Evolutionary conservation across 2,113 vertebrate genomes (phyloP), one percentile per base, ranked within the genome.

Genomic region (Phrynosoma platyrhinos): DNA sequence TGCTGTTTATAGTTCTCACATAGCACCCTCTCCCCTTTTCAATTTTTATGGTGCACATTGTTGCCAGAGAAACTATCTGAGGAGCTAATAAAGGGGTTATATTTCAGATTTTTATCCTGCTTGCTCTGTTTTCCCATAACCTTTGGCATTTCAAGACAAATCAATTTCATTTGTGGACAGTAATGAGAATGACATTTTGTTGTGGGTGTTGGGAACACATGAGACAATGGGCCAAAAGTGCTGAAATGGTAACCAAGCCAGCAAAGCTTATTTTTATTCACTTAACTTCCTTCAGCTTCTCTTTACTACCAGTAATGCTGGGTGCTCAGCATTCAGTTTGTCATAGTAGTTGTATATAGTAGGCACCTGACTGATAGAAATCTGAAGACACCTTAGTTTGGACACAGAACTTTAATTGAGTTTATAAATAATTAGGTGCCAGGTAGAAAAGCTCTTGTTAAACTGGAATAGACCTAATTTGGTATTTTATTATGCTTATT

Each of bases 281-380:
- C 40, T 4, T 23, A 58, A 5, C 2, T 84, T 3, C 72, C 76
- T 79, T 87, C 79, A 40, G 69, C 87, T 52, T 77, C 25, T n/a
- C 74, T 47, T 78, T 10, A 52, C 1, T 78, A 55, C 12, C 40
- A 52, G 74, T 9, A 52, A 78, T 47, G 3, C 83, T 75, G 23
- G 25, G 16, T 47, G 20, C 55, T 71, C 80, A 90, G 58, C 0
- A 0, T 80, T 20, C 1, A 32, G 0, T 16, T 62, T 16, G 30
- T 32, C 64, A 25, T 76, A 40, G 36, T 84, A 86, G 71, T 90
- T 87, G 27, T 21, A 83, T 76, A 36, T 87, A 10, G 25, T 74
- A 64, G 58, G 55, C 27, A 52, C 12, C 85, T 1, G 0, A 78
- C 20, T 32, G 9, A 2, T 25, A 53, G 68, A 75, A 64, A 87